Conservation (phyloP, 1,140 invertebrate genomes). For the Trichogramma pretiosum region DNA sequence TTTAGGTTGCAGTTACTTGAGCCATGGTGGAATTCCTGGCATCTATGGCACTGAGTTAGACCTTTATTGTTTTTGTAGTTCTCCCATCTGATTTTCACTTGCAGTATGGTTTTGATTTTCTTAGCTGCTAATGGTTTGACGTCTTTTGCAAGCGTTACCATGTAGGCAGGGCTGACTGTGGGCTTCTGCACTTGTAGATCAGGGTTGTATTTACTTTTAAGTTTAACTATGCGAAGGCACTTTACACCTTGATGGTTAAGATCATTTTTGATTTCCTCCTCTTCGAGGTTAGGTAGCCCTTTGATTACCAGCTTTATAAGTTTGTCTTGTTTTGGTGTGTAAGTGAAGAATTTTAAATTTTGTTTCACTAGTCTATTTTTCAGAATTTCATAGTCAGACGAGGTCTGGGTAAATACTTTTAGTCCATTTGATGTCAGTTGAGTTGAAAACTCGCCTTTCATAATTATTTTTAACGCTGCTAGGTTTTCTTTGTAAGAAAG, state of each 20-base stretch:
- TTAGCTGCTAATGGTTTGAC: neutral
- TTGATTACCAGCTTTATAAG: neutral
- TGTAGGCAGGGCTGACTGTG: neutral
- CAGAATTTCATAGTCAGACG: neutral
- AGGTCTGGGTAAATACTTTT: neutral
- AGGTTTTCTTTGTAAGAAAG: no score
- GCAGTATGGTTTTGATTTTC: conserved; percentile 10
- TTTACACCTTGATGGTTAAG: neutral
- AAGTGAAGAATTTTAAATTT: neutral
- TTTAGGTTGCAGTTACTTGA: neutral
- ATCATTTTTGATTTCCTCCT: neutral
- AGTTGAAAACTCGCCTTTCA: no score
- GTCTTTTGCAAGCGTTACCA: neutral
- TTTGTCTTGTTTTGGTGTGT: neutral
- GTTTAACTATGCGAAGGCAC: neutral
- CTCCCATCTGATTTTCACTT: neutral
- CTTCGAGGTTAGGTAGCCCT: neutral
- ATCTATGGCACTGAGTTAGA: neutral
- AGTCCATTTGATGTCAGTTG: no score
- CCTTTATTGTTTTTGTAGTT: neutral
- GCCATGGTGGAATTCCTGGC: neutral
- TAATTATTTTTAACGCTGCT: no score
- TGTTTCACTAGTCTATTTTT: neutral
- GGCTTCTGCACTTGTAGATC: no score
- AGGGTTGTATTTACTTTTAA: neutral